Conservation (phyloP, 2,797 vertebrate genomes). For the Sebastes hubbsi region DNA sequence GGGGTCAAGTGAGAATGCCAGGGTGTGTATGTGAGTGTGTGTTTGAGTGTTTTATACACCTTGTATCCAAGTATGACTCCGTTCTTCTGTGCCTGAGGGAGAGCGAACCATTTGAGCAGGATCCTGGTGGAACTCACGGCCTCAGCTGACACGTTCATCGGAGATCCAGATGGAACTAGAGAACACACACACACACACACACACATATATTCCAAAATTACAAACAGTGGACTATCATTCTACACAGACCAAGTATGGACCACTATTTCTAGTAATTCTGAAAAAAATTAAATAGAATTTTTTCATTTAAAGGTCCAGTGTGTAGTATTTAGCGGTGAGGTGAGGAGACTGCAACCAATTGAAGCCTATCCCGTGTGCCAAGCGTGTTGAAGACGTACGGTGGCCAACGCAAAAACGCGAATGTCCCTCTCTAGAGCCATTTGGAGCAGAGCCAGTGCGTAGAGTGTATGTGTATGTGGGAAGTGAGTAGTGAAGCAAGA, state of each 20-base stretch:
- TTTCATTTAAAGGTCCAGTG: too few species aligned
- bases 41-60: conserved; percentile 75
- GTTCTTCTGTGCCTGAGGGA: conserved; percentile 88
- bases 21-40: conserved; percentile 1
- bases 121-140: conserved; percentile 93
- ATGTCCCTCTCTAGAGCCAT: too few species aligned
- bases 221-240: not conserved
- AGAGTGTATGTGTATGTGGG: too few species aligned
- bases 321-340: too few species aligned
- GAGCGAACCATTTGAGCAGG: conserved; percentile 89
- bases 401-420: accelerated
- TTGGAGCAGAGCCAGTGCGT: too few species aligned
- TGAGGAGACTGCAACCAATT: too few species aligned
- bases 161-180: conserved; percentile 91
- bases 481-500: too few species aligned
- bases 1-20: conserved; percentile 33
- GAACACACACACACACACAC: conserved; percentile 45
- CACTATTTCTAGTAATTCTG: not conserved
- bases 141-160: conserved; percentile 90
- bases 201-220: not conserved
- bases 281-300: too few species aligned
- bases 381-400: too few species aligned
- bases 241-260: not conserved
- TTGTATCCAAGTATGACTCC: conserved; percentile 95
- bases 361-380: too few species aligned